Evolutionary conservation across 64 coral and sea anemone genomes (phyloP).

Genomic region (Pachyseris speciosa): DNA sequence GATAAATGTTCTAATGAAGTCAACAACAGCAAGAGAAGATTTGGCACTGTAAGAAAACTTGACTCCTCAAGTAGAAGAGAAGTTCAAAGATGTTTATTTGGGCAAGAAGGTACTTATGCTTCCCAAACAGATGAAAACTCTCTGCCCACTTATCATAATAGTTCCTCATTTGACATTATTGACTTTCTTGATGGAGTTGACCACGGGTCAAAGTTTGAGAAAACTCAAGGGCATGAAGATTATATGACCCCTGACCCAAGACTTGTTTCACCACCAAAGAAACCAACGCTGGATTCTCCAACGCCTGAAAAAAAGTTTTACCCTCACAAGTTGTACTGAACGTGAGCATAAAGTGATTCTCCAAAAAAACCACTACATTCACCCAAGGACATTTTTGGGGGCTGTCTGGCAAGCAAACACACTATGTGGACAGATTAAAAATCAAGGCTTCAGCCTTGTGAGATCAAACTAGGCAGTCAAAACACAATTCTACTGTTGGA

Average conservation of each 20-base stretch:
- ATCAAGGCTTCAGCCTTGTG: too few relatives aligned
- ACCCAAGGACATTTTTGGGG: too few relatives aligned
- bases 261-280: constrained; percentile 65
- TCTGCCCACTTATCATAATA: background rate
- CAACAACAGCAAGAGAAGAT: background rate
- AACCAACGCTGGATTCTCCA: constrained; percentile 44
- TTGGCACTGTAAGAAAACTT: background rate
- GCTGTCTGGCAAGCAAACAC: too few relatives aligned
- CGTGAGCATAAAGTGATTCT: too few relatives aligned
- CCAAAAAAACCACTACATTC: too few relatives aligned
- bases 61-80: background rate
- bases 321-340: constrained; percentile 55
- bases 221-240: background rate
- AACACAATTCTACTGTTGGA: too few relatives aligned
- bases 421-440: too few relatives aligned
- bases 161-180: constrained; percentile 10
- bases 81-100: constrained; percentile 47
- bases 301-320: constrained; percentile 66
- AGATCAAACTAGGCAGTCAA: too few relatives aligned
- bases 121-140: background rate
- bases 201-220: background rate
- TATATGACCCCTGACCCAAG: background rate
- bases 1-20: background rate
- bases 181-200: constrained; percentile 50
- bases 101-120: background rate